phyloP scores from a whole-genome alignment of 2,797 vertebrate genomes.

The Hippopotamyrus pictus region DNA sequence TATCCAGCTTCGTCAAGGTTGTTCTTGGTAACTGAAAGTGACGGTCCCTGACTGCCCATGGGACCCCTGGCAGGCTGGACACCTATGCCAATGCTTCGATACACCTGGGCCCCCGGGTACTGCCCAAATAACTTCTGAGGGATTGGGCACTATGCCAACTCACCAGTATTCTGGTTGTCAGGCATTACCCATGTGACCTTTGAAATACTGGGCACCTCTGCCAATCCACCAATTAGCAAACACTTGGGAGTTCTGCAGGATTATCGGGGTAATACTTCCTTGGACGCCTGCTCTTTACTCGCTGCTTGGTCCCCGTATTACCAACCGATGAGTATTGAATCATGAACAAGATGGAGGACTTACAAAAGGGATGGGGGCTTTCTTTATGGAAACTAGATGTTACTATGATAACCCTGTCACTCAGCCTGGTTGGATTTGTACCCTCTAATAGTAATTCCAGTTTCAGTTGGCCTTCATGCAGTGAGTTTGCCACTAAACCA shows the following conservation, averaged over 20 bases:
- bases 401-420: neutral
- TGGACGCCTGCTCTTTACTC: neutral
- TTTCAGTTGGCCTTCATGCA: neutral
- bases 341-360: neutral
- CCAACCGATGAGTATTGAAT: neutral
- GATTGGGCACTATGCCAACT: constrained; percentile 37
- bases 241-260: neutral
- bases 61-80: constrained; percentile 37
- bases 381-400: neutral
- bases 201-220: constrained; percentile 35
- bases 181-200: neutral
- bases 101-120: constrained; percentile 30
- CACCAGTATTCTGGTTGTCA: constrained; percentile 39
- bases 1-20: constrained; percentile 90
- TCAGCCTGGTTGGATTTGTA: neutral
- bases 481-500: neutral
- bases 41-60: constrained; percentile 22
- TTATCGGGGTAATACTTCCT: neutral
- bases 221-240: constrained; percentile 2
- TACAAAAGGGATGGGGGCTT: neutral
- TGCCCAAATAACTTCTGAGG: neutral
- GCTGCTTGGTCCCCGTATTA: neutral
- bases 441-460: neutral
- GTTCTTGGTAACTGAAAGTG: constrained; percentile 79
- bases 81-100: constrained; percentile 45